phyloP scores from a whole-genome alignment of 1,140 invertebrate species.

The Solenopsis fugax region DNA sequence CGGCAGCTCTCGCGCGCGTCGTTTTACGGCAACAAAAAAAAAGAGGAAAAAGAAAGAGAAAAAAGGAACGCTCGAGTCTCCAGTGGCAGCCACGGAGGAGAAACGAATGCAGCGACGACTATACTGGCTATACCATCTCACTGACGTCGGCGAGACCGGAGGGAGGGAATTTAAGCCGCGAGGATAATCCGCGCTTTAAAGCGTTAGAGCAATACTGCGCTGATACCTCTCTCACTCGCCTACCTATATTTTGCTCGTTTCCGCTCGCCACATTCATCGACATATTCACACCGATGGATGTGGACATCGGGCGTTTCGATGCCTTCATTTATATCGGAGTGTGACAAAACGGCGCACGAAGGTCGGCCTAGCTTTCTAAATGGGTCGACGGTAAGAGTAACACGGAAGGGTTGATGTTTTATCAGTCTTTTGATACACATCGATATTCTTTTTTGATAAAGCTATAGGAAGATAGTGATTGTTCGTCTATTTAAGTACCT shows the following conservation, averaged over 20 bases:
- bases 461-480: no score
- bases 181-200: slow-evolving; percentile 80
- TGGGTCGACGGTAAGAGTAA: neutral
- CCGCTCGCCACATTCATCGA: slow-evolving; percentile 24
- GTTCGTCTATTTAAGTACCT: neutral
- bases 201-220: slow-evolving; percentile 74
- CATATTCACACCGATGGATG: slow-evolving; percentile 16
- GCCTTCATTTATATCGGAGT: slow-evolving; percentile 1
- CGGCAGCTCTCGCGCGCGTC: slow-evolving; percentile 51
- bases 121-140: slow-evolving; percentile 7
- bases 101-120: slow-evolving; percentile 30
- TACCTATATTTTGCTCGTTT: slow-evolving; percentile 38
- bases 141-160: slow-evolving; percentile 15
- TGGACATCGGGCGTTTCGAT: slow-evolving; percentile 41
- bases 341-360: slow-evolving; percentile 7
- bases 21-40: slow-evolving; percentile 40
- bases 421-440: neutral
- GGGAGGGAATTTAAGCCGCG: slow-evolving; percentile 69
- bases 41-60: neutral
- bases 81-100: slow-evolving; percentile 11
- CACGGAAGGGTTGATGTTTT: neutral
- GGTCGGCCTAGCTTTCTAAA: neutral
- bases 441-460: neutral
- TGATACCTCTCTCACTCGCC: slow-evolving; percentile 58
- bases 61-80: slow-evolving; percentile 11